A percentile compares a stretch with the other conserved stretches of the same genome.
These are phyloP conservation scores for Melanotaenia boesemani DNA, from an alignment of 2,797 vertebrate species.

Conservation along the genomic window DNA sequence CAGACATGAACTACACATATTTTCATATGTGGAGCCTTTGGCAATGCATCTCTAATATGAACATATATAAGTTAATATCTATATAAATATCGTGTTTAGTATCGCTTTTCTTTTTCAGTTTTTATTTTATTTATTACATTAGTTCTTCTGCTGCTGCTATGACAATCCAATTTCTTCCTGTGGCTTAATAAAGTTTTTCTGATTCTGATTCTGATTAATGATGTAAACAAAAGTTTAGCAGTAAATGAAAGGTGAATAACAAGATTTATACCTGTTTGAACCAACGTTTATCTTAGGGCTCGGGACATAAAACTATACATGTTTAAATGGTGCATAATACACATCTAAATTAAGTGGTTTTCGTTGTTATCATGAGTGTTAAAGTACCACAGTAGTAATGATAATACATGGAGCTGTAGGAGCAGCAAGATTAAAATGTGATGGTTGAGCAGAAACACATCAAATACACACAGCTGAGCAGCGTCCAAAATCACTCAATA, in stretches of 20 bases:
- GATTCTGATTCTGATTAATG: neutral
- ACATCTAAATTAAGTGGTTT: neutral
- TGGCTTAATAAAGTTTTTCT: neutral
- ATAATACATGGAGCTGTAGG: too few relatives aligned
- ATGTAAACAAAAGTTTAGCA: too few relatives aligned
- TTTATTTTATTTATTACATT: neutral
- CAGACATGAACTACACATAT: neutral
- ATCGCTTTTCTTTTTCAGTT: neutral
- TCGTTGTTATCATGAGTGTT: neutral
- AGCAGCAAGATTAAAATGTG: too few relatives aligned
- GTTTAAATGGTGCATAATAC: neutral
- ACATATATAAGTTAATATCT: neutral
- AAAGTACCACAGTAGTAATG: neutral
- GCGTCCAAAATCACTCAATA: neutral
- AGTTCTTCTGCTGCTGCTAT: neutral
- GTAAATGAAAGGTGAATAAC: too few relatives aligned
- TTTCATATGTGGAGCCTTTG: neutral
- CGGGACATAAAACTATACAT: neutral
- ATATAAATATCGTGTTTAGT: neutral
- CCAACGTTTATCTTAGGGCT: too few relatives aligned
- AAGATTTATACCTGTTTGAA: too few relatives aligned
- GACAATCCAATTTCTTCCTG: neutral
- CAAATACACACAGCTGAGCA: neutral
- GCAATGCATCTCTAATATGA: neutral
- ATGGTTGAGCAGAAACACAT: neutral